Evolutionary conservation across 2,888 invertebrate species (phyloP).

Genomic region (Dusona sp.): DNA sequence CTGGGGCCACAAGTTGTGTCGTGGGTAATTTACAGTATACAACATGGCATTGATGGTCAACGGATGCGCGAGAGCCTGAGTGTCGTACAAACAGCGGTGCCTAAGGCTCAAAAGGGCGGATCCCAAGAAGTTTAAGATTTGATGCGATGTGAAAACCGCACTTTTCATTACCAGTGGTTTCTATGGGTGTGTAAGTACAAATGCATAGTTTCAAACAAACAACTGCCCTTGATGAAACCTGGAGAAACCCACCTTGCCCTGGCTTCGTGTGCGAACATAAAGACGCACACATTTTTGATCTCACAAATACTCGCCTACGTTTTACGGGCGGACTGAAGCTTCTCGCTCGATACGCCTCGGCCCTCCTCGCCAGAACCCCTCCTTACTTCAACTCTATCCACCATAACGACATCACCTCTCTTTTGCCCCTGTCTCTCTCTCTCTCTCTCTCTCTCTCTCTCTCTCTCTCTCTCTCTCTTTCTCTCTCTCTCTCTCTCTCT

Average conservation of each 20-base stretch:
- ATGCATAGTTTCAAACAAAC: conserved; percentile 6
- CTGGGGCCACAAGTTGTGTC: neutral
- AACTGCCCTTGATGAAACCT: conserved; percentile 43
- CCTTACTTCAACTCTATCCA: conserved; percentile 25
- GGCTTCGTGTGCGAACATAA: conserved; percentile 30
- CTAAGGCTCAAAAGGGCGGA: neutral
- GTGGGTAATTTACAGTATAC: neutral
- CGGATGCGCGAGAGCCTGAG: conserved; percentile 4
- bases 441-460: neutral
- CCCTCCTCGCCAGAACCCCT: conserved; percentile 59
- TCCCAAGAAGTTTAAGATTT: neutral
- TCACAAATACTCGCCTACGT: neutral
- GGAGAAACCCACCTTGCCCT: conserved; percentile 43
- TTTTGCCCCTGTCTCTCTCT: neutral
- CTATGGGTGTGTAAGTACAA: neutral
- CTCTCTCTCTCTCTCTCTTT: too few species aligned
- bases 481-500: neutral
- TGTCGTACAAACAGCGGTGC: neutral
- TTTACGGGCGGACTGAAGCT: conserved; percentile 46
- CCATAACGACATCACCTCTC: conserved; percentile 16
- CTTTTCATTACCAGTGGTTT: conserved; percentile 1
- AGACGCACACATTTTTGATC: conserved; percentile 23
- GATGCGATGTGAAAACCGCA: neutral
- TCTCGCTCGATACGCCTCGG: conserved; percentile 68
- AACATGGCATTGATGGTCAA: conserved; percentile 28